Base-by-base conservation (phyloP, 64 coral and sea anemone species). In the Montipora foliosa region DNA sequence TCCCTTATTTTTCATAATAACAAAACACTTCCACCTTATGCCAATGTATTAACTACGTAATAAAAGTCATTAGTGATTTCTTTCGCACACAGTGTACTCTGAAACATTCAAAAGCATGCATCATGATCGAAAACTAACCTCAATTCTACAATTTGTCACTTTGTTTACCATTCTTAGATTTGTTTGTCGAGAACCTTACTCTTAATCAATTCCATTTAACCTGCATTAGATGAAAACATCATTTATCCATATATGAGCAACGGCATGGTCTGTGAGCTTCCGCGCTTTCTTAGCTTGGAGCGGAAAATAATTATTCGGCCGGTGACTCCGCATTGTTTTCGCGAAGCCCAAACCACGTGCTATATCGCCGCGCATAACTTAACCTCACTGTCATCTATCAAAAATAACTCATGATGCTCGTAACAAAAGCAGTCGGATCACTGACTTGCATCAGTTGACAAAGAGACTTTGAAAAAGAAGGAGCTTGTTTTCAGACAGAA, bases 401-500 rank as follows among this genome's bases (percentile, higher is more conserved):
- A 49, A 86, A 86, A 86, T 86, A 86, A 15, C 60, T 10, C 3
- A 15, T 64, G 60, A 64, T 19, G 16, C 66, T 86, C 25, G 9
- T 20, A 64, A 64, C 13, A 86, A 69, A 86, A 20, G 82, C 82
- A 86, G 72, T 68, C 15, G 64, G 68, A 51, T 20, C 17, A 22
- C 21, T 9, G 8, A 14, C 8, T 86, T 71, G 47, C 66, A 70
- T 86, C 82, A 86, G 66, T 72, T 71, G 15, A 5, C 17, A 14
- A 22, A 86, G 45, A 71, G 45, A 29, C 3, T 46, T 86, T 86
- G 46, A 86, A 71, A 3, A 14, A 19, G 4, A 46, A 47, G n/a
- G 66, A 48, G 44, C 44, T 86, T 71, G 61, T 86, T 86, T 71
- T 49, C 44, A 71, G 19, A 86, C 45, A 6, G 66, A 86, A 49